Conservation (phyloP, 1,140 invertebrate genomes). For the Pinna nobilis region DNA sequence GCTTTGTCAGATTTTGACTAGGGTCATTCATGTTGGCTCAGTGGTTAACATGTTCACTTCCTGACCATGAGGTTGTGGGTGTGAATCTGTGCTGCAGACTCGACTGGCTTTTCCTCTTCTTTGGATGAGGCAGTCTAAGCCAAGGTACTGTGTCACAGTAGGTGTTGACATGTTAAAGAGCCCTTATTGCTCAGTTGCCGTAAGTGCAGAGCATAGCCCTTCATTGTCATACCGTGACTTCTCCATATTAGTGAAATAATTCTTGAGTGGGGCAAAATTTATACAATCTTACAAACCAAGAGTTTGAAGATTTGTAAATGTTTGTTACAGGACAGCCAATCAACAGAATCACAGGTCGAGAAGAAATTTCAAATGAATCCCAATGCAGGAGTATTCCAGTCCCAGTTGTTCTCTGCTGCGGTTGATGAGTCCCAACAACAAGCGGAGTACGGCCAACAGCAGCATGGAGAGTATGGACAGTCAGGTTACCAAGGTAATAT, state of each 20-base stretch:
- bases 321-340: constrained; percentile 28
- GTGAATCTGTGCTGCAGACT: too few relatives aligned
- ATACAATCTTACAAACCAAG: background rate
- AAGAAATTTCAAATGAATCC: constrained; percentile 72
- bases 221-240: background rate
- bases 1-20: too few relatives aligned
- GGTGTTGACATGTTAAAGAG: too few relatives aligned
- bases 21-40: too few relatives aligned
- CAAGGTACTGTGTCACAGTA: too few relatives aligned
- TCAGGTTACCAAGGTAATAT: constrained; percentile 35
- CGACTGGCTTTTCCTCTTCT: too few relatives aligned
- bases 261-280: background rate
- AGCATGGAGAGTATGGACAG: too few relatives aligned
- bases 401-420: constrained; percentile 49
- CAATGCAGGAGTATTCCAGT: constrained; percentile 71
- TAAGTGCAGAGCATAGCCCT: too few relatives aligned
- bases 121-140: too few relatives aligned
- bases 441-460: constrained; percentile 27
- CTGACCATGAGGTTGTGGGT: background rate
- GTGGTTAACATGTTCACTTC: too few relatives aligned
- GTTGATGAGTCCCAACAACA: constrained; percentile 33
- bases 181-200: too few relatives aligned
- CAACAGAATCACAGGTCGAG: constrained; percentile 45
- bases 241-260: background rate
- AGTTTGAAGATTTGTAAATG: background rate